Conservation (phyloP, 2,113 vertebrate species). For the Alligator sinensis region DNA sequence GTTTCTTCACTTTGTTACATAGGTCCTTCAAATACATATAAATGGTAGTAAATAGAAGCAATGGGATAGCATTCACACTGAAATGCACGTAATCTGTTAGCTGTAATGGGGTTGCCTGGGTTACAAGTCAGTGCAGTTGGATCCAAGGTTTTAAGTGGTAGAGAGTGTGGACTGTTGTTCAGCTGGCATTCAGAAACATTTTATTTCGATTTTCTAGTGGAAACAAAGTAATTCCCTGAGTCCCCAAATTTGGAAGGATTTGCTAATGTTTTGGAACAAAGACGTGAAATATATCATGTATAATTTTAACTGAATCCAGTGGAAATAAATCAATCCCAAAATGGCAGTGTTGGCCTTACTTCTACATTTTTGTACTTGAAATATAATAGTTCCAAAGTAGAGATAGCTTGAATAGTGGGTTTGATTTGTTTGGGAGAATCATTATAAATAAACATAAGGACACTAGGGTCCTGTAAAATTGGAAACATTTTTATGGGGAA, state of each 20-base stretch:
- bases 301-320: conserved; percentile 37
- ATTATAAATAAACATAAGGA: background rate
- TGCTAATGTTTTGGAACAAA: conserved; percentile 35
- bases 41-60: background rate
- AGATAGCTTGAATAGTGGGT: background rate
- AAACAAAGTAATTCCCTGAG: background rate
- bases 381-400: conserved; percentile 19
- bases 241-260: conserved; percentile 34
- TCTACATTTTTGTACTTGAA: conserved; percentile 45
- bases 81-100: background rate
- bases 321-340: conserved; percentile 55
- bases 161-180: background rate
- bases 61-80: background rate
- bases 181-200: background rate
- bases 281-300: background rate
- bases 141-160: background rate
- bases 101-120: background rate
- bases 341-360: conserved; percentile 3
- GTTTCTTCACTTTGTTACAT: background rate
- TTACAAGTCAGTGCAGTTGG: background rate
- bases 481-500: background rate
- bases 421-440: background rate
- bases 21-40: background rate
- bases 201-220: conserved; percentile 31
- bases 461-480: background rate